Conservation (phyloP, 2,113 vertebrate species). For the Sardina pilchardus region DNA sequence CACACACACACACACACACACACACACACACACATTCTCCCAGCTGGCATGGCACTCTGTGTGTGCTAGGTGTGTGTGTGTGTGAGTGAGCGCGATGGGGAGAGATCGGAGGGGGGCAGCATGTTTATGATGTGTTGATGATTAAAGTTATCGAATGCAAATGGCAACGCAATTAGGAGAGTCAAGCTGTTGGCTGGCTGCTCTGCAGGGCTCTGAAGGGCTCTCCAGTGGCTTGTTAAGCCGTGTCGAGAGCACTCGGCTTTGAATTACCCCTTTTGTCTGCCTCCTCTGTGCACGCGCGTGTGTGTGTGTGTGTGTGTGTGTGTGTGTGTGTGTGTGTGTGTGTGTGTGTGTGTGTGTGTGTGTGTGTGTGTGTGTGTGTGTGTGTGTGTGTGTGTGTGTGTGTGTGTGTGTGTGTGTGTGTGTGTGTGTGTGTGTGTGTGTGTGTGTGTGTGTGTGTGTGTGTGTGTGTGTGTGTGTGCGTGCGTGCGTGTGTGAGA, state of each 20-base stretch:
- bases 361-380: not conserved
- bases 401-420: not conserved
- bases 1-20: conserved; percentile 5
- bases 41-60: conserved; percentile 49
- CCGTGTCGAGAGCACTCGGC: conserved; percentile 92
- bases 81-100: not conserved
- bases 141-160: conserved; percentile 81
- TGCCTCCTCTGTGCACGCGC: conserved; percentile 52
- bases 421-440: not conserved
- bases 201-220: conserved; percentile 75
- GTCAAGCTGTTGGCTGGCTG: conserved; percentile 88
- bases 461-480: not conserved
- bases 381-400: not conserved
- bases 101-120: not conserved
- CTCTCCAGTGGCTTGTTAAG: conserved; percentile 96
- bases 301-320: conserved; percentile 7
- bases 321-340: not conserved
- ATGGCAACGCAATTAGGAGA: conserved; percentile 89
- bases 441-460: not conserved
- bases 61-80: conserved; percentile 29
- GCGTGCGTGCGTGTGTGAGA: not conserved
- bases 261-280: conserved; percentile 94
- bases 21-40: not conserved
- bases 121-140: conserved; percentile 44
- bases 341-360: not conserved